Base-by-base conservation (phyloP, 2,888 invertebrate genomes). In the Tinea pellionella region DNA sequence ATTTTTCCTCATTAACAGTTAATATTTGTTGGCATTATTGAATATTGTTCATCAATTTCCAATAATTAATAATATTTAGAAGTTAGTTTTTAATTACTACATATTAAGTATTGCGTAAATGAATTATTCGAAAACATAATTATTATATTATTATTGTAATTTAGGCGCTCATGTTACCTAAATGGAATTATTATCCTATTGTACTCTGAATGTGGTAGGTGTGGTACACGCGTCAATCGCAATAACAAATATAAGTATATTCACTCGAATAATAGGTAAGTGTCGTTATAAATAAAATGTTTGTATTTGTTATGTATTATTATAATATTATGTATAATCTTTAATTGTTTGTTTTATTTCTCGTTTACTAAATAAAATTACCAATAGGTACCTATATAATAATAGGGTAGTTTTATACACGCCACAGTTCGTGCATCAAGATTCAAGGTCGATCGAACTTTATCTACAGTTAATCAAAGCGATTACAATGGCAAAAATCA, bases 151-250 rank as follows among this genome's bases (percentile, higher is more conserved):
- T 30, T 30, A 30, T 7, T 42, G 12, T 9, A n/a, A n/a, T n/a
- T 42, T 13, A 42, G 81, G 86, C 86, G 86, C 86, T 86, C 84
- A 85, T 87, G 86, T 85, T 86, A 87, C 86, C 86, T 87, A 80
- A 77, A 41, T 11, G 16, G 3, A 16, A 32, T 13, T 30, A 18
- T n/a, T 18, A n/a, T 57, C 12, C 12, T 15, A 58, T 24, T 58
- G 16, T 58, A 58, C 3, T 24, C 24, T 4, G 3, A 37, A 41
- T 18, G 7, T 16, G n/a, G n/a, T n/a, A n/a, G n/a, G n/a, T n/a
- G n/a, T n/a, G 58, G 58, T 58, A 58, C 58, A 58, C 58, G 58
- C 58, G 58, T 32, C 9, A 58, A 58, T 15, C 58, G 37, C 58
- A 41, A 37, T 4, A 13, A 58, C 15, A 30, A 58, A 41, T 37